Evolutionary conservation across 2,797 vertebrate genomes (phyloP).

Genomic region (Rhincodon typus): DNA sequence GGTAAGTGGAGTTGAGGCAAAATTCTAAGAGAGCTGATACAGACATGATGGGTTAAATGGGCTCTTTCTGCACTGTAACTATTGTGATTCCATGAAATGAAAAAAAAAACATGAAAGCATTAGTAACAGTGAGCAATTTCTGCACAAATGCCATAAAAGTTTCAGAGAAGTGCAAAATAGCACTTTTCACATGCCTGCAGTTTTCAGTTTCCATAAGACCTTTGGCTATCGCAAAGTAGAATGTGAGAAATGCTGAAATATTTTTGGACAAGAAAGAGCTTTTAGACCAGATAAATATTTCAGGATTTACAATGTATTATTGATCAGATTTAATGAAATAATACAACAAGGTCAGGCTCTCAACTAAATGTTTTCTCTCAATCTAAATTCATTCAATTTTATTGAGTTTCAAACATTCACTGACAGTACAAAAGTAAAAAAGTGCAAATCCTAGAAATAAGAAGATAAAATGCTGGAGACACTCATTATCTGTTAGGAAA

Average conservation of each 20-base stretch:
- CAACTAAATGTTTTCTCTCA: background rate
- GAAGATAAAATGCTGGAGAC: background rate
- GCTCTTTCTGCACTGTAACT: too few species aligned
- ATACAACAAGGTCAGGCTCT: slow-evolving; percentile 16
- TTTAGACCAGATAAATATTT: slow-evolving; percentile 39
- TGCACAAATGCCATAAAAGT: background rate
- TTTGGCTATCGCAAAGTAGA: slow-evolving; percentile 26
- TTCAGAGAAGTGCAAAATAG: background rate
- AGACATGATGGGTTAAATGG: too few species aligned
- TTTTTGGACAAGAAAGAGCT: slow-evolving; percentile 40
- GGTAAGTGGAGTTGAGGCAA: too few species aligned
- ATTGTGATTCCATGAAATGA: background rate
- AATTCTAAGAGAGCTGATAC: too few species aligned
- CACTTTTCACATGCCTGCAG: background rate
- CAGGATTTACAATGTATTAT: slow-evolving; percentile 45
- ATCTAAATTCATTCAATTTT: background rate
- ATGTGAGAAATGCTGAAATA: slow-evolving; percentile 28
- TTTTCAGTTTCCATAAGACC: background rate
- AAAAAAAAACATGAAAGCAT: background rate
- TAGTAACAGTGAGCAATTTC: background rate
- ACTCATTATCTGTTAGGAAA: background rate
- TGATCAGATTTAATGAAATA: slow-evolving; percentile 44
- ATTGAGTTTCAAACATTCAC: background rate
- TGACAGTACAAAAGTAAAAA: background rate
- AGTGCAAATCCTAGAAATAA: background rate